Base-by-base conservation (phyloP, 2,113 vertebrate genomes). In the Cottus gobio region DNA sequence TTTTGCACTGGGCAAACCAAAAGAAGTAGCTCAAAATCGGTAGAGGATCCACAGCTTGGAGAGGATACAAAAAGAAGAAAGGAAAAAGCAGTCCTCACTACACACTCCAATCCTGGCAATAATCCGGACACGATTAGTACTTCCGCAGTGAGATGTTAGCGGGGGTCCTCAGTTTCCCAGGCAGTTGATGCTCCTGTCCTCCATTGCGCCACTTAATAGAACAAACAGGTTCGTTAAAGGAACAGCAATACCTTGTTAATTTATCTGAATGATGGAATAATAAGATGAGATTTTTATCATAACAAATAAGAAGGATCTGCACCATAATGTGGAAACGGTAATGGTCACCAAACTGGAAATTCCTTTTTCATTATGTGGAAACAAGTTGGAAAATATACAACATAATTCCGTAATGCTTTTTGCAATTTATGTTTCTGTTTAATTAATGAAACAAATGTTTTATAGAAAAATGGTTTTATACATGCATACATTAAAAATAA, bases 61-160 rank as follows among this genome's bases (percentile, higher is more conserved):
- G 8, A 8, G 12, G 16, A 37, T 12, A 24, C 54, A 64, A 70
- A 58, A 13, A 39, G 56, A 13, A 58, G 60, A 70, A 71, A 48
- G 48, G 26, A 24, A 39, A 67, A 15, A n/a, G n/a, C 0, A 1
- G 37, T 79, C 69, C 31, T 58, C 28, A 31, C 12, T n/a, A 30
- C 3, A n/a, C 86, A 77, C 31, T 84, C 82, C 75, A 69, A 18
- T 20, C 0, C 44, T 84, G 72, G 44, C 60, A 74, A 62, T 90
- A 91, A 90, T 92, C 88, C 91, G 54, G 76, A 80, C 62, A 61
- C 46, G 12, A 79, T 69, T 18, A 76, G 54, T 88, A 87, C 31
- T 82, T 92, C 90, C 87, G 72, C 75, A 63, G 44, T 3, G 22
- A 76, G 46, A 70, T 52, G 31, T 54, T 57, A 69, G 56, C 58